These are phyloP conservation scores for Volucella bombylans DNA, from an alignment of 2,888 invertebrate species.

Conservation along the genomic window DNA sequence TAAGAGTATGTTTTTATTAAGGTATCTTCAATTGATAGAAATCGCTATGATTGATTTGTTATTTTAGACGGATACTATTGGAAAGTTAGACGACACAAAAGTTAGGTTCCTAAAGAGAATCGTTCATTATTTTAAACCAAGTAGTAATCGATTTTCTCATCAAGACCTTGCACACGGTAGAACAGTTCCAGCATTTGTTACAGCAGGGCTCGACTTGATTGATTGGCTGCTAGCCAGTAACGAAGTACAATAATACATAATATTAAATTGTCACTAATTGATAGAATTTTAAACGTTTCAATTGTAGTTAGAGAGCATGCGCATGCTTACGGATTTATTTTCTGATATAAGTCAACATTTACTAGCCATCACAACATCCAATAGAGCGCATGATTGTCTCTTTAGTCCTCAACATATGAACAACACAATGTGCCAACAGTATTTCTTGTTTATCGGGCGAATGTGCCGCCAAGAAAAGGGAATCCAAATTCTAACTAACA, in stretches of 20 bases:
- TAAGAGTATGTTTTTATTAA: conserved; percentile 85
- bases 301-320: conserved; percentile 86
- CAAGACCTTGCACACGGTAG: conserved; percentile 86
- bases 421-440: conserved; percentile 95
- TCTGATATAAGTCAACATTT: conserved; percentile 90
- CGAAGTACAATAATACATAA: conserved; percentile 75
- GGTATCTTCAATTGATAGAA: neutral
- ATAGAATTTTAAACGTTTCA: neutral
- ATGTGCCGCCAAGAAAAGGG: conserved; percentile 89
- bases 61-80: conserved; percentile 83
- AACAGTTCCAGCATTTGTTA: conserved; percentile 80
- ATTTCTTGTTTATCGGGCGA: conserved; percentile 96
- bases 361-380: conserved; percentile 87
- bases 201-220: conserved; percentile 81
- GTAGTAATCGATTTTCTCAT: conserved; percentile 92
- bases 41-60: conserved; percentile 10
- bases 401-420: conserved; percentile 94
- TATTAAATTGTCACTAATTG: neutral
- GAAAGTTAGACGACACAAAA: conserved; percentile 87
- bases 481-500: conserved; percentile 87
- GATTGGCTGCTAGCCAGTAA: conserved; percentile 80
- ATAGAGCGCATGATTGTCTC: conserved; percentile 92
- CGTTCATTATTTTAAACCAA: conserved; percentile 93
- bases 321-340: conserved; percentile 90
- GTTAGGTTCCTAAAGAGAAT: conserved; percentile 89